Base-by-base conservation (phyloP, 1,140 invertebrate genomes). In the Teleogryllus occipitalis region DNA sequence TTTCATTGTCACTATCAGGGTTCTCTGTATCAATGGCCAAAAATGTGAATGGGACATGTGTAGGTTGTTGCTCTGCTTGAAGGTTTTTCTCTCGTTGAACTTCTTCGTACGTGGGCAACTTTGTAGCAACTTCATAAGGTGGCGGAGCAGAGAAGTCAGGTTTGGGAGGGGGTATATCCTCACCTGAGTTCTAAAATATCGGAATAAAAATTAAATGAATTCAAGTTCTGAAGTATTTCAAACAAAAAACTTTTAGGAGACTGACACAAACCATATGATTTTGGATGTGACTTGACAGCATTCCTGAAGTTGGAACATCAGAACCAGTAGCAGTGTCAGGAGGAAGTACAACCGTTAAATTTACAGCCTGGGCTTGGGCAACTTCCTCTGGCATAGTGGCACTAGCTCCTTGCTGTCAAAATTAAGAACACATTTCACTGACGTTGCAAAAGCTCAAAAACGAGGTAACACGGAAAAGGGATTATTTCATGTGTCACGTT, bases 21-120 rank as follows among this genome's bases (percentile, higher is more conserved):
- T 90, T 88, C 84, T 94, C 93, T 49, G 88, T 86, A 80, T 89
- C 89, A 83, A 94, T 92, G 18, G 93, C 92, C 74, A 95, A 87
- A 81, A 94, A 91, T 3, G 92, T 88, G 21, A 91, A 87, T 79
- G 92, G 90, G 18, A 54, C 76, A 21, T 74, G 75, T 81, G 86
- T 85, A 14, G 48, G 22, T 75, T 18, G 46, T n/a, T 79, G 83
- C 83, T 93, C 92, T 78, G 91, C 94, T 84, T 95, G 92, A 81
- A 95, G 87, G 82, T 91, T 91, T 84, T 96, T 96, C 84, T 95
- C 93, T 82, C 93, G 88, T 85, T 96, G 94, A 75, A 96, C 95
- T 86, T 97, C 95, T 85, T 96, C 96, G 87, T 97, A 97, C 72
- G 94, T 94, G 39, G 96, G 96, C 83, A 96, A 87, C 87, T 95